Conservation (phyloP, 30 jellyfish, hydroid and myxozoan species). For the Hydractinia echinata region DNA sequence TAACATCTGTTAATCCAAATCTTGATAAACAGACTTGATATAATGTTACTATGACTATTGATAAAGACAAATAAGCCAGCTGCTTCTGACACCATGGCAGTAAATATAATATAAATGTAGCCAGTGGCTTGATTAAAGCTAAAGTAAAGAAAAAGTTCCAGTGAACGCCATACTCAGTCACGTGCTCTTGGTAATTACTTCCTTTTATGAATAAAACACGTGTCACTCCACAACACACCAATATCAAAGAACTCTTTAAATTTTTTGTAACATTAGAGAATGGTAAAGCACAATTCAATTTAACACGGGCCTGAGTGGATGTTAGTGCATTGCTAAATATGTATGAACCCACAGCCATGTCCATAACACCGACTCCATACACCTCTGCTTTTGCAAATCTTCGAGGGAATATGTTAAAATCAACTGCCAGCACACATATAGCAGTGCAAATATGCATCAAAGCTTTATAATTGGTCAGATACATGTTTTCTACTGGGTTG, state of each 20-base stretch:
- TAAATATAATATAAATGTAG: slow-evolving; percentile 6
- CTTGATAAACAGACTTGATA: slow-evolving; percentile 43
- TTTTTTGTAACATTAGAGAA: slow-evolving; percentile 15
- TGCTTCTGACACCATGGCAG: slow-evolving; percentile 27
- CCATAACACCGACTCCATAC: slow-evolving; percentile 91
- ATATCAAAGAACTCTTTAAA: slow-evolving; percentile 34
- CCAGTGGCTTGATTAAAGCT: slow-evolving; percentile 64
- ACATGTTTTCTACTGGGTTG: slow-evolving; percentile 1
- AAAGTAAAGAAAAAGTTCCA: slow-evolving; percentile 94
- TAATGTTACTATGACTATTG: slow-evolving; percentile 8
- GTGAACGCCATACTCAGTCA: slow-evolving; percentile 89
- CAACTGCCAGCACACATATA: slow-evolving; percentile 85
- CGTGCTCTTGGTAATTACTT: slow-evolving; percentile 70
- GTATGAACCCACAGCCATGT: slow-evolving; percentile 84
- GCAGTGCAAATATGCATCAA: slow-evolving; percentile 60
- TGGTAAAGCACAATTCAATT: neutral
- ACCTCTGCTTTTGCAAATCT: slow-evolving; percentile 82
- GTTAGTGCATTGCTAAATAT: slow-evolving; percentile 76
- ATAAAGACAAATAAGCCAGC: slow-evolving; percentile 1
- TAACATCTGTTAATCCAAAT: slow-evolving; percentile 38
- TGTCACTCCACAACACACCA: slow-evolving; percentile 51
- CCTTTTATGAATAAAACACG: slow-evolving; percentile 58
- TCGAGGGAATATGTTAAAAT: slow-evolving; percentile 79
- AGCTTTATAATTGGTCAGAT: slow-evolving; percentile 55
- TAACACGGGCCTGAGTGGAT: slow-evolving; percentile 51